These are phyloP conservation scores for Wiebesia pumilae DNA, from an alignment of 1,140 invertebrate genomes.

Conservation along the genomic window DNA sequence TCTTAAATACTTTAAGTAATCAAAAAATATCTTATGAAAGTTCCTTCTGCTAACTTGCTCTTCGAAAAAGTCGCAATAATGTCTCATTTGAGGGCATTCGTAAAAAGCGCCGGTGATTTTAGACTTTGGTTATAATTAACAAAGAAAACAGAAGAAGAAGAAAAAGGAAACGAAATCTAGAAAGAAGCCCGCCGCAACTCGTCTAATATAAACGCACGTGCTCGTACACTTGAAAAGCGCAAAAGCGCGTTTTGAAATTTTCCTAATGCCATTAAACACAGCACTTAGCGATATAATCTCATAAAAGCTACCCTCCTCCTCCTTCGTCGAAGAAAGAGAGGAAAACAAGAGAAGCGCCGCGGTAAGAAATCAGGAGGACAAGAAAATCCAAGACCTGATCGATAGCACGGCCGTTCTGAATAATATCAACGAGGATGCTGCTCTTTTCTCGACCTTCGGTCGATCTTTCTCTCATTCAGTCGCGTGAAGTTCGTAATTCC, in stretches of 20 bases:
- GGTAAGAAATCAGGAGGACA: background rate
- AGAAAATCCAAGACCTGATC: conserved; percentile 54
- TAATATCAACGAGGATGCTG: conserved; percentile 21
- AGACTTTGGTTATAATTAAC: background rate
- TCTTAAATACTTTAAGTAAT: background rate
- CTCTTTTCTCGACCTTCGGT: background rate
- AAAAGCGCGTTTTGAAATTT: conserved; percentile 32
- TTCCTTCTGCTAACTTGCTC: background rate
- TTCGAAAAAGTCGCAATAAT: conserved; percentile 7
- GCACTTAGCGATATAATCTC: conserved; percentile 49
- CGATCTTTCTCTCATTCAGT: background rate
- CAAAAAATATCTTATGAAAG: background rate
- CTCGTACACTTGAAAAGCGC: conserved; percentile 1
- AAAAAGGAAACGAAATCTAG: background rate
- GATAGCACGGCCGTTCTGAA: conserved; percentile 44
- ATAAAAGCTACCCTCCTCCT: conserved; percentile 30
- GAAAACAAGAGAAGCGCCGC: background rate
- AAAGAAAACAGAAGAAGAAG: background rate
- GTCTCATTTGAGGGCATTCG: background rate
- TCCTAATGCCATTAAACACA: conserved; percentile 44
- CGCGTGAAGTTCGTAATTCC: conserved; percentile 61
- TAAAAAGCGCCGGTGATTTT: conserved; percentile 9
- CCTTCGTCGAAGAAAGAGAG: background rate
- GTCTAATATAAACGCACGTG: background rate
- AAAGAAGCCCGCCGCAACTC: background rate